Percentiles rank a stretch among this genome's conserved stretches.
phyloP scores from a whole-genome alignment of 2,797 vertebrate genomes.

The Parambassis ranga region DNA sequence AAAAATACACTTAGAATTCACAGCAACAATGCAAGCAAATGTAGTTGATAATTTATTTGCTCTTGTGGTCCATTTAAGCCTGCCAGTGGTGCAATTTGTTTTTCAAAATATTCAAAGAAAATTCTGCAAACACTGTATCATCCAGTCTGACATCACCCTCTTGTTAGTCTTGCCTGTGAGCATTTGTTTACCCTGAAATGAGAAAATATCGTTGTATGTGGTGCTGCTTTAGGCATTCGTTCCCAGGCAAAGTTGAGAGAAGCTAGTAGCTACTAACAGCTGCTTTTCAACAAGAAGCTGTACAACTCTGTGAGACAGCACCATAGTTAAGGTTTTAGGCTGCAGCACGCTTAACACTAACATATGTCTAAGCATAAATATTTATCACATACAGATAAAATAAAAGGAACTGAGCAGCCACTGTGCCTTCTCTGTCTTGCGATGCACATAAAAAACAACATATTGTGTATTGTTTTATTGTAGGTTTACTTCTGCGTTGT shows the following conservation, averaged over 20 bases:
- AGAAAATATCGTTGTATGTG: neutral
- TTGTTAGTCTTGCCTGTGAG: neutral
- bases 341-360: no score
- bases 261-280: no score
- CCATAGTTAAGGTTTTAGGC: neutral
- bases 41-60: neutral
- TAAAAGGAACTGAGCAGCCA: neutral
- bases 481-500: neutral
- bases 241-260: neutral
- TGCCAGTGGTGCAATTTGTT: neutral
- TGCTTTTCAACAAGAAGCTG: no score
- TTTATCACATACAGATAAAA: neutral
- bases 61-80: neutral
- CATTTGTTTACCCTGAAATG: neutral
- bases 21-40: neutral
- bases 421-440: neutral
- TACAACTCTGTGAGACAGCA: neutral
- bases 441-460: conserved; percentile 1
- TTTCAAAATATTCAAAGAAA: neutral
- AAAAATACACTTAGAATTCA: no score
- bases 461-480: conserved; percentile 5
- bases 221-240: neutral
- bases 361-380: no score
- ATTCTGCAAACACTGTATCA: neutral
- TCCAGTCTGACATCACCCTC: neutral